Evolutionary conservation across 30 jellyfish, hydroid and myxozoan species (phyloP).

Genomic region (Rhopilema esculentum): DNA sequence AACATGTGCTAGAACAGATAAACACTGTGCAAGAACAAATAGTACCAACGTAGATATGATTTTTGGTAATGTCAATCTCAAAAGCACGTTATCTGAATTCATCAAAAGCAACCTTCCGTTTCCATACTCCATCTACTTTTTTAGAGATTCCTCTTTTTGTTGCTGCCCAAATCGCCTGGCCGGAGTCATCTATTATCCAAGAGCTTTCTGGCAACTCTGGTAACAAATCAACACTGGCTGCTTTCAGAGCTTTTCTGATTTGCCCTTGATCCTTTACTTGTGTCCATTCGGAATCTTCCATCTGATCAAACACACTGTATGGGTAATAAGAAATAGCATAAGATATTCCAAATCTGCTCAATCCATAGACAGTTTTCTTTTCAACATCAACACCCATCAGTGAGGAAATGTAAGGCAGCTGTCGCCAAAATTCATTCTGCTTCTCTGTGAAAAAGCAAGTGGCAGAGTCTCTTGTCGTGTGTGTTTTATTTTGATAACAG

Average conservation of each 20-base stretch:
- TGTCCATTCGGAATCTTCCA: slow-evolving; percentile 33
- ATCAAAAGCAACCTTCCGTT: not conserved
- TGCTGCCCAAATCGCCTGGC: slow-evolving; percentile 23
- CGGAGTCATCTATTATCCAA: not conserved
- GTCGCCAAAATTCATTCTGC: not conserved
- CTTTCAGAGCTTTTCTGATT: not conserved
- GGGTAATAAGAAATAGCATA: not conserved
- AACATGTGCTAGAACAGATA: too few species aligned
- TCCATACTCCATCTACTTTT: slow-evolving; percentile 8
- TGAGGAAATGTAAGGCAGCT: not conserved
- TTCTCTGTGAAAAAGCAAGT: not conserved
- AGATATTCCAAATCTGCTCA: not conserved
- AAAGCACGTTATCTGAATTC: not conserved
- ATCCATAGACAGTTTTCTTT: not conserved
- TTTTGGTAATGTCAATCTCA: too few species aligned
- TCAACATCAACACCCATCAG: slow-evolving; percentile 6
- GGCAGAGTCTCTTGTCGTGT: not conserved
- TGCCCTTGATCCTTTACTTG: not conserved
- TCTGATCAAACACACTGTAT: not conserved
- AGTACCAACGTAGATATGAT: too few species aligned
- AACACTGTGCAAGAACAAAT: too few species aligned
- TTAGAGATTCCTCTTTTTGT: not conserved
- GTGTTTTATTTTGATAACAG: not conserved
- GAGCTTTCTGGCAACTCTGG: not conserved
- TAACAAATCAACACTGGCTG: not conserved